These are phyloP conservation scores for Ibidorhyncha struthersii DNA, from an alignment of 2,113 vertebrate species.

Conservation along the genomic window DNA sequence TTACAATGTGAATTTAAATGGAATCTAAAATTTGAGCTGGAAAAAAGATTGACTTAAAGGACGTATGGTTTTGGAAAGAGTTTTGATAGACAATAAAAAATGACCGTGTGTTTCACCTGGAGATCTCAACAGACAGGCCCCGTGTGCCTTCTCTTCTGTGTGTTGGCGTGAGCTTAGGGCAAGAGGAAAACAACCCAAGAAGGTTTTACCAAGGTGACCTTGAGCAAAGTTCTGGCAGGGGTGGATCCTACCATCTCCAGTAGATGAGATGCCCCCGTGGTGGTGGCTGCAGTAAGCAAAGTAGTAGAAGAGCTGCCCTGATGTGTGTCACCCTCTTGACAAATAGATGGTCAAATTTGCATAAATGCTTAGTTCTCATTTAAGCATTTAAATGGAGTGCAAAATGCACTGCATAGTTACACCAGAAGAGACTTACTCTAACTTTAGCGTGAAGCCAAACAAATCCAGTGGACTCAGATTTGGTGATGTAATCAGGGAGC, in stretches of 20 bases:
- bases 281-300: background rate
- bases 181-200: background rate
- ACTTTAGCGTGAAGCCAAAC: background rate
- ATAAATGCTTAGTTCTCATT: background rate
- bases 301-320: background rate
- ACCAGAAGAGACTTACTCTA: background rate
- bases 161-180: background rate
- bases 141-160: background rate
- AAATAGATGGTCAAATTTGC: rapidly evolving
- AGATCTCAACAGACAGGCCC: background rate
- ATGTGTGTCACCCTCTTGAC: background rate
- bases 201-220: background rate
- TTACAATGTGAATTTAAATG: background rate
- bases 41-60: background rate
- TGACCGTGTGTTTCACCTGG: rapidly evolving
- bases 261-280: background rate
- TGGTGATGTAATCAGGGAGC: background rate
- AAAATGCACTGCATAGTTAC: background rate
- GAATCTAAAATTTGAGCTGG: background rate
- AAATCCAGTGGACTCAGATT: background rate
- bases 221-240: background rate
- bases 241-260: background rate
- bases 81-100: background rate
- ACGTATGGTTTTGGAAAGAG: background rate
- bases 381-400: background rate